Conservation (phyloP, 2,797 vertebrate species). For the Sebastes steindachneri region DNA sequence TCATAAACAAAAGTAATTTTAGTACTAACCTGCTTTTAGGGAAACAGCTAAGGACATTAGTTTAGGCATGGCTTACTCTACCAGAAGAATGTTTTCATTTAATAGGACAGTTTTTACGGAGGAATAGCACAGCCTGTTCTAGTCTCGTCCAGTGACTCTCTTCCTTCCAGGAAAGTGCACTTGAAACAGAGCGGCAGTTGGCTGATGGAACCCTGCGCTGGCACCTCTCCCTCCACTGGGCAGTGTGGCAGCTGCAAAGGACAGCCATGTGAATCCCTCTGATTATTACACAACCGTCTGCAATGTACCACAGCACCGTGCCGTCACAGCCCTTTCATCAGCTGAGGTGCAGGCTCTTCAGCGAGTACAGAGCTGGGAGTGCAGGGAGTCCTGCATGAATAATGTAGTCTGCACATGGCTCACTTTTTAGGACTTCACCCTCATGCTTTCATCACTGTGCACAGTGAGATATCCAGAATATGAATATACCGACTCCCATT, state of each 20-base stretch:
- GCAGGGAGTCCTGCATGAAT: slow-evolving; percentile 66
- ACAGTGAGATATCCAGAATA: slow-evolving; percentile 1
- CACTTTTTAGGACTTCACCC: slow-evolving; percentile 47
- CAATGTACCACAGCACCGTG: slow-evolving; percentile 46
- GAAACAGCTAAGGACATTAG: not conserved
- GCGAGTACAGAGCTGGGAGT: slow-evolving; percentile 40
- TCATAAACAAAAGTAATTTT: not conserved
- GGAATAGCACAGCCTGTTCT: slow-evolving; percentile 25
- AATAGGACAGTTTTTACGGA: slow-evolving; percentile 13
- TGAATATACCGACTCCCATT: not conserved
- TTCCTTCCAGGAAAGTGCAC: slow-evolving; percentile 52
- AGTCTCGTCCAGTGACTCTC: slow-evolving; percentile 8
- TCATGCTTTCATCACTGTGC: slow-evolving; percentile 22
- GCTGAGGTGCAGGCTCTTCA: slow-evolving; percentile 59
- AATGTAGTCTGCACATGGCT: slow-evolving; percentile 68
- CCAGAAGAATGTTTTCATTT: slow-evolving; percentile 25
- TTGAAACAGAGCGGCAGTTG: slow-evolving; percentile 55
- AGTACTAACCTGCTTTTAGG: slow-evolving; percentile 4
- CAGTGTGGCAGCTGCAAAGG: slow-evolving; percentile 71
- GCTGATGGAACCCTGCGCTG: slow-evolving; percentile 51
- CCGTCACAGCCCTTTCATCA: slow-evolving; percentile 66
- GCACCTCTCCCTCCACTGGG: slow-evolving; percentile 59
- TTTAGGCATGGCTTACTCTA: slow-evolving; percentile 14
- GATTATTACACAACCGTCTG: slow-evolving; percentile 71
- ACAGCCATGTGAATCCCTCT: slow-evolving; percentile 67